Evolutionary conservation across 2,113 vertebrate genomes (phyloP).

Genomic region (Heptranchias perlo): DNA sequence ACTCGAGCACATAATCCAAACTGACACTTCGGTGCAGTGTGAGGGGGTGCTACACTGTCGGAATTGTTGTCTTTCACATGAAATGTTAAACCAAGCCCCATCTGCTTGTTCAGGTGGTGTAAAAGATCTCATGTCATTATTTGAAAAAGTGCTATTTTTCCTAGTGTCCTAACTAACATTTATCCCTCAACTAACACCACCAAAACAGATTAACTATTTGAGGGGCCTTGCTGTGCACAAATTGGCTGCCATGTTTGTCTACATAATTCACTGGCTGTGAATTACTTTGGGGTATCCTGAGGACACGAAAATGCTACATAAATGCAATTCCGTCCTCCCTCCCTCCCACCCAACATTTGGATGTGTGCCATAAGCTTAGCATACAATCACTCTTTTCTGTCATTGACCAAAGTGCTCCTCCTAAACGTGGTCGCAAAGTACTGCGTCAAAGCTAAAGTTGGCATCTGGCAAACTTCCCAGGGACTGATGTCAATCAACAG

Average conservation of each 20-base stretch:
- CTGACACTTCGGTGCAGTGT: neutral
- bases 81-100: neutral
- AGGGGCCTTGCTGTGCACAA: neutral
- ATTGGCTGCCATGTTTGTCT: neutral
- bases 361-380: neutral
- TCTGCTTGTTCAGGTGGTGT: no score
- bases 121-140: no score
- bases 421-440: neutral
- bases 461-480: neutral
- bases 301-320: neutral
- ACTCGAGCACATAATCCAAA: neutral
- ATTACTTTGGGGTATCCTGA: neutral
- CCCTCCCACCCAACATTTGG: neutral
- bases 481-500: neutral
- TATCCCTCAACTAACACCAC: no score
- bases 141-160: no score
- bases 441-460: neutral
- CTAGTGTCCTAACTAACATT: no score
- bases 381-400: neutral
- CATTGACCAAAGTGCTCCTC: neutral
- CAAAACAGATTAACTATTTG: neutral
- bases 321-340: neutral
- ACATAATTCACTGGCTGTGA: neutral
- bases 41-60: neutral
- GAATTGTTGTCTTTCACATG: neutral